Evolutionary conservation across 2,113 vertebrate genomes (phyloP).

Genomic region (Tympanuchus pallidicinctus): DNA sequence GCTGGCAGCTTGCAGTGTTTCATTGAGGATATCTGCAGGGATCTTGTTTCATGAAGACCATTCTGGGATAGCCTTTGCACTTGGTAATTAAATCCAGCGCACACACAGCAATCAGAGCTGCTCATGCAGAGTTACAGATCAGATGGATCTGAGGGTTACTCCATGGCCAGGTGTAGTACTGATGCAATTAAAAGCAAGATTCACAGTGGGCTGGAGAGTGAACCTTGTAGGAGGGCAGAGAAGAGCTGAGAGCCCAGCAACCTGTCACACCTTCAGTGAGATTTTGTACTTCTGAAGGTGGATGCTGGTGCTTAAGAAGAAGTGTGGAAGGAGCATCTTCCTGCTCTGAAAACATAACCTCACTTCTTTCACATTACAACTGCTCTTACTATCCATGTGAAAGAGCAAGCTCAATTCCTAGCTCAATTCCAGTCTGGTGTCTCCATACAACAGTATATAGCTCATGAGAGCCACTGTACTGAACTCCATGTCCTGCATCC

Average conservation of each 20-base stretch:
- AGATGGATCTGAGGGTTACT: background rate
- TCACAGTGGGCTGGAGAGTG: background rate
- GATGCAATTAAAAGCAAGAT: background rate
- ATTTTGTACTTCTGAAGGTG: background rate
- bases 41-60: background rate
- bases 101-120: background rate
- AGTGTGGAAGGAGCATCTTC: background rate
- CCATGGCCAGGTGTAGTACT: background rate
- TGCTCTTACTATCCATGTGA: fast-evolving
- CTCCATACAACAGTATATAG: background rate
- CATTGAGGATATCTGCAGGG: background rate
- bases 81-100: background rate
- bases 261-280: background rate
- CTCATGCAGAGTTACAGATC: background rate
- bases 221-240: background rate
- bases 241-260: background rate
- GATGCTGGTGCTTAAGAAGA: background rate
- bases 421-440: too few species aligned
- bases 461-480: background rate
- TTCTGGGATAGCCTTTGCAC: background rate
- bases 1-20: background rate
- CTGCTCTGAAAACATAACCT: background rate
- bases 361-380: background rate
- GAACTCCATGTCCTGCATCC: background rate
- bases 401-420: background rate